A percentile compares a stretch with the other conserved stretches of the same genome.
Conservation (phyloP, 2,113 vertebrate genomes). For the Tursiops truncatus region DNA sequence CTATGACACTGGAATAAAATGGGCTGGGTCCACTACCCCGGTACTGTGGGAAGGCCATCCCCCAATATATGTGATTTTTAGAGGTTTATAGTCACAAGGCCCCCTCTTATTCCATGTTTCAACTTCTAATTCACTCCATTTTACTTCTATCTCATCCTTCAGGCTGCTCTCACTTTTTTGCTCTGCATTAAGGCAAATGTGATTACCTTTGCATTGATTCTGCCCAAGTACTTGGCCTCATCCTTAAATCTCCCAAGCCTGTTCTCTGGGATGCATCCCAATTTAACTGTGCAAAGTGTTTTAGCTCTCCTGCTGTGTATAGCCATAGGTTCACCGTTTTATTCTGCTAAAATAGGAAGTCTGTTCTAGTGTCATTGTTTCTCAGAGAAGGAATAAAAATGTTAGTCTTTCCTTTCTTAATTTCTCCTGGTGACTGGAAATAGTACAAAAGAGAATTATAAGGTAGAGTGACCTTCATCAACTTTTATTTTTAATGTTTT, state of each 20-base stretch:
- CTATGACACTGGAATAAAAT: not conserved
- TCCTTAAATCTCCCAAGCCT: not conserved
- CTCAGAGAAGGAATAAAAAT: constrained; percentile 24
- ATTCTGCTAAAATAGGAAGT: not conserved
- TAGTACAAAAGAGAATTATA: not conserved
- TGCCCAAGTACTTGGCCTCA: not conserved
- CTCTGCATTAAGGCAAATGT: not conserved
- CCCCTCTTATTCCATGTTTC: not conserved
- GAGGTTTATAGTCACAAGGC: not conserved
- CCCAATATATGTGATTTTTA: not conserved
- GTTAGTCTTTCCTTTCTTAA: constrained; percentile 13
- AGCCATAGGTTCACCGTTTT: not conserved
- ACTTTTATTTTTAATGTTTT: constrained; percentile 46
- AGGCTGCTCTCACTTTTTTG: not conserved
- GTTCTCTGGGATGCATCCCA: not conserved
- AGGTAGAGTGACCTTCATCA: constrained; percentile 58
- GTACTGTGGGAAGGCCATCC: not conserved
- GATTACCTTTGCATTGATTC: not conserved
- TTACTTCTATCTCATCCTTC: not conserved
- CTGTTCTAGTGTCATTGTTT: not conserved
- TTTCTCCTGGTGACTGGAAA: constrained; percentile 17
- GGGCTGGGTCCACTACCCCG: not conserved
- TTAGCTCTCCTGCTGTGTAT: not conserved
- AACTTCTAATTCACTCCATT: not conserved
- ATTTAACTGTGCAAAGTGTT: constrained; percentile 4